Base-by-base conservation (phyloP, 2,888 invertebrate species). In the Megalurothrips usitatus region DNA sequence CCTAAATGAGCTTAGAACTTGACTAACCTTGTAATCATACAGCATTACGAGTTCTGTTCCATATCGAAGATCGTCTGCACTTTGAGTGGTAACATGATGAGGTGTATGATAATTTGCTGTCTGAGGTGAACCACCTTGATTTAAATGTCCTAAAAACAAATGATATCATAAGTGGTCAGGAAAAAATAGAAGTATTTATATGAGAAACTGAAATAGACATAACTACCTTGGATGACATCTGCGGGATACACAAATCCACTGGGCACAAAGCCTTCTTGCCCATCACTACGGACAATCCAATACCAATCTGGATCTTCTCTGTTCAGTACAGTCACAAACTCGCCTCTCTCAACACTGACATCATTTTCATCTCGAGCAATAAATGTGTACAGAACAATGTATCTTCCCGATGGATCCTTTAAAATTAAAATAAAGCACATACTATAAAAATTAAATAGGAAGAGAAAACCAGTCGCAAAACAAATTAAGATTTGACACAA, bases 261-360 rank as follows among this genome's bases (percentile, higher is more conserved):
- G 0, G 98, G 98, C 80, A 98, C 97, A 87, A 98, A 98, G 0
- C 98, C 98, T 87, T 98, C 97, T 85, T 96, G 95, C 0, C 96
- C 96, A 86, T 97, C 96, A 84, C 94, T 94, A 84, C 96, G 90
- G 68, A 96, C 93, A 81, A 98, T 95, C 97, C 97, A 98, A 87
- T 94, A 97, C 98, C 98, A 98, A 87, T 97, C 97, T 0, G 96
- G 94, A 88, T 98, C 97, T 87, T 97, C 97, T 85, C 95, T 91
- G 88, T 98, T 98, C 81, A 98, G 88, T 19, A 98, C 96, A 82
- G 97, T 97, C n/a, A 98, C 96, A 88, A 97, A 95, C 87, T 98
- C 97, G 0, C 97, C 97, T 79, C 96, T 89, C 85, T 96, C 96
- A 0, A 98, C 97, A 68, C 94, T 95, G 0, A 97, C 94, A 87